Evolutionary conservation across 2,888 invertebrate genomes (phyloP), one percentile per base, ranked within the genome.

Genomic region (Leptinotarsa tumamoca): DNA sequence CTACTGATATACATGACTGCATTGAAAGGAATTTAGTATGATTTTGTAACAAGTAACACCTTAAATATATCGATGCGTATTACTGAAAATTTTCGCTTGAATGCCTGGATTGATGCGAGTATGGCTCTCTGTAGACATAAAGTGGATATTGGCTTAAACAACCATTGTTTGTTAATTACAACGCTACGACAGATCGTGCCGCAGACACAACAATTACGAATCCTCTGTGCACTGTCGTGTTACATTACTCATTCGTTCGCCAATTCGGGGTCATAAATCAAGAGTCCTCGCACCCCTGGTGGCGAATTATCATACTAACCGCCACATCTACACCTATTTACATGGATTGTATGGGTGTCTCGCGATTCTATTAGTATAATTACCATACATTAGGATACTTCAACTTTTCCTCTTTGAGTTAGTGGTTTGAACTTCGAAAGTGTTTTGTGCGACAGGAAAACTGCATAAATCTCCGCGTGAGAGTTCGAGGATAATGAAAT

Each of bases 251-350:
- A 63, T 63, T 63, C 63, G 33, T 63, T 14, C n/a, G 63, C 63
- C 63, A n/a, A 82, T 83, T 81, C 79, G 70, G 21, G 75, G 74
- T 78, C 68, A 83, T 86, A 85, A 86, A 85, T 86, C 84, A 84
- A 67, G 58, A 76, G 78, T 80, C 77, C 78, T 83, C 81, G 73
- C 83, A 80, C 82, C 81, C 81, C 82, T 83, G 82, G 83, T 83
- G 82, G 84, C 78, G 80, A 82, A 84, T 58, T 70, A 76, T 86
- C 85, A 86, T 86, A 85, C 83, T 84, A 83, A 84, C 84, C 84
- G 83, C 82, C 76, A 83, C 84, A 84, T 84, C 84, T 84, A 84
- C 85, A 85, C 83, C 83, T 84, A 85, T 85, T 85, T 84, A 84
- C 83, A 84, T 83, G 79, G 67, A 80, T 66, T 77, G 80, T 82